Evolutionary conservation across 2,797 vertebrate genomes (phyloP).

Genomic region (Myotis findleyi): DNA sequence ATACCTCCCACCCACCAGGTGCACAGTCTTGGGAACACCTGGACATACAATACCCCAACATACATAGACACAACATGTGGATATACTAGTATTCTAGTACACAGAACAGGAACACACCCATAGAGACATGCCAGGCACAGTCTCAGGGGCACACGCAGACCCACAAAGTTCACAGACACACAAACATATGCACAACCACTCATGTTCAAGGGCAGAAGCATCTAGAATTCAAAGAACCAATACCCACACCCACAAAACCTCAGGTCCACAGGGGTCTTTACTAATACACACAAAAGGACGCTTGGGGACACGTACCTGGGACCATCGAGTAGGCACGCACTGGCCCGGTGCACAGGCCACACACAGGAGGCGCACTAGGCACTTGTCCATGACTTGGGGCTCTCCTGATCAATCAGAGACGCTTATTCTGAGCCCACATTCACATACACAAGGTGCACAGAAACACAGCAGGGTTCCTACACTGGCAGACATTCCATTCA

Average conservation of each 20-base stretch:
- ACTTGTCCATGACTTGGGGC: too few species aligned
- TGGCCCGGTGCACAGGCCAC: neutral
- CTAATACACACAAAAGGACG: neutral
- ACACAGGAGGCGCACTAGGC: neutral
- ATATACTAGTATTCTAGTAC: neutral
- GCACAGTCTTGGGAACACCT: neutral
- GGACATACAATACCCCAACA: neutral
- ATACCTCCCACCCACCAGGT: neutral
- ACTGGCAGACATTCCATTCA: neutral
- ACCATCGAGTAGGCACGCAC: neutral
- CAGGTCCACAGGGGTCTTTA: neutral
- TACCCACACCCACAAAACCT: neutral
- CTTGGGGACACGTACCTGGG: neutral
- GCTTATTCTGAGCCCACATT: neutral
- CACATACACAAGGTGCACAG: neutral
- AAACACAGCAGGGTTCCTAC: neutral
- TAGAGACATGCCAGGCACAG: neutral
- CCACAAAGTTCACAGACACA: neutral
- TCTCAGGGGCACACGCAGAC: neutral
- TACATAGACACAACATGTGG: neutral
- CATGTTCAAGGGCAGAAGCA: neutral
- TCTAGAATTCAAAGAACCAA: neutral
- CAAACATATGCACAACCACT: neutral
- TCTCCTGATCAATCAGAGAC: neutral
- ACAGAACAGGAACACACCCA: neutral